phyloP scores from a whole-genome alignment of 2,888 invertebrate species.

The Drosophila anomalata region DNA sequence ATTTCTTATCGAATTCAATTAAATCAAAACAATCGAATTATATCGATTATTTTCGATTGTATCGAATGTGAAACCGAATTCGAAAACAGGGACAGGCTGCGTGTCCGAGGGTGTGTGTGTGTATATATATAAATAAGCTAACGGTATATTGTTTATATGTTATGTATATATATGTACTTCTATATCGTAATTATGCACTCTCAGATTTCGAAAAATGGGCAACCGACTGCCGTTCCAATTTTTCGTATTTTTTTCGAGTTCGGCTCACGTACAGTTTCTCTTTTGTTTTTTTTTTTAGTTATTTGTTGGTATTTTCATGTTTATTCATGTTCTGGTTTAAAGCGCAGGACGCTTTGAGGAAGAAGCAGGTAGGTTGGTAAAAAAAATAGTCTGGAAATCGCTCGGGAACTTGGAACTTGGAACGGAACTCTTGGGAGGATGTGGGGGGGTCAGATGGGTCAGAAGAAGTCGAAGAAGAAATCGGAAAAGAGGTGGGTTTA shows the following conservation, averaged over 20 bases:
- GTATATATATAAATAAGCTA: conserved; percentile 70
- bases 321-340: conserved; percentile 17
- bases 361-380: conserved; percentile 8
- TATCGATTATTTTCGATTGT: neutral
- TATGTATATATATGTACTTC: conserved; percentile 59
- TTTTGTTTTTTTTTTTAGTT: conserved; percentile 2
- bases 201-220: conserved; percentile 44
- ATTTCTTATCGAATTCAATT: neutral
- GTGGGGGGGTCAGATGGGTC: neutral
- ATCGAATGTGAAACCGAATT: neutral
- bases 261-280: conserved; percentile 22
- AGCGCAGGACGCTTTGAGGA: conserved; percentile 17
- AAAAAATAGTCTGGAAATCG: conserved; percentile 3
- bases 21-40: neutral
- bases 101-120: conserved; percentile 26
- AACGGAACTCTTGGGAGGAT: neutral
- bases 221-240: conserved; percentile 14
- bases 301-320: conserved; percentile 5
- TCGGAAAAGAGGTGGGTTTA: conserved; percentile 14
- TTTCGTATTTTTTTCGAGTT: conserved; percentile 9
- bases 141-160: conserved; percentile 65
- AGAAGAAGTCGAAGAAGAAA: neutral
- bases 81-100: conserved; percentile 23
- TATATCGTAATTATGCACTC: conserved; percentile 52
- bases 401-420: conserved; percentile 1